Conservation (phyloP, 2,888 invertebrate genomes). For the Notocelia uddmanniana region DNA sequence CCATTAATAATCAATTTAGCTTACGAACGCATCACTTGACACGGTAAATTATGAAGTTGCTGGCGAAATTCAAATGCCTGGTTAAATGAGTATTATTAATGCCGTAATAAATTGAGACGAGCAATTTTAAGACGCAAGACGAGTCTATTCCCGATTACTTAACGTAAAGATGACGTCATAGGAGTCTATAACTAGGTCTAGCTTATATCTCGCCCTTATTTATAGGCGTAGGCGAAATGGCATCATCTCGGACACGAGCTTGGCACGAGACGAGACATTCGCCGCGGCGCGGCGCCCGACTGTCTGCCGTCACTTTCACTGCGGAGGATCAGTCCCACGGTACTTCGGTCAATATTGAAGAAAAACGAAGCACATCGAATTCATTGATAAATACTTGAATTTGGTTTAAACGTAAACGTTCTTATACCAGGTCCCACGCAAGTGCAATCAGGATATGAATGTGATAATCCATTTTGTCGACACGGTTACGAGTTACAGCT, state of each 20-base stretch:
- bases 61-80: slow-evolving; percentile 4
- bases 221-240: slow-evolving; percentile 55
- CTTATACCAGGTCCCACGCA: neutral
- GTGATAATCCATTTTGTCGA: neutral
- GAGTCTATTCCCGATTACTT: neutral
- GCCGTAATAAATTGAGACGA: slow-evolving; percentile 4
- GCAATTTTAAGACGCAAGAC: neutral
- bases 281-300: slow-evolving; percentile 71
- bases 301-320: slow-evolving; percentile 72
- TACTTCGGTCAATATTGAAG: slow-evolving; percentile 53
- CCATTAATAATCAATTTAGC: slow-evolving; percentile 41
- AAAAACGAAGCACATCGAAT: slow-evolving; percentile 11
- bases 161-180: slow-evolving; percentile 4
- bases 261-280: slow-evolving; percentile 36
- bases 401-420: too few relatives aligned
- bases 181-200: slow-evolving; percentile 11
- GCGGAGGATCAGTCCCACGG: slow-evolving; percentile 55
- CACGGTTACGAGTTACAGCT: neutral
- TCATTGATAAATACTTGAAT: neutral
- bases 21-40: slow-evolving; percentile 36
- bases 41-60: slow-evolving; percentile 20
- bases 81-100: slow-evolving; percentile 3
- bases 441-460: neutral
- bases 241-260: slow-evolving; percentile 51
- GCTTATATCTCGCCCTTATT: slow-evolving; percentile 28